Conservation (phyloP, 2,888 invertebrate genomes). For the Leucania comma region DNA sequence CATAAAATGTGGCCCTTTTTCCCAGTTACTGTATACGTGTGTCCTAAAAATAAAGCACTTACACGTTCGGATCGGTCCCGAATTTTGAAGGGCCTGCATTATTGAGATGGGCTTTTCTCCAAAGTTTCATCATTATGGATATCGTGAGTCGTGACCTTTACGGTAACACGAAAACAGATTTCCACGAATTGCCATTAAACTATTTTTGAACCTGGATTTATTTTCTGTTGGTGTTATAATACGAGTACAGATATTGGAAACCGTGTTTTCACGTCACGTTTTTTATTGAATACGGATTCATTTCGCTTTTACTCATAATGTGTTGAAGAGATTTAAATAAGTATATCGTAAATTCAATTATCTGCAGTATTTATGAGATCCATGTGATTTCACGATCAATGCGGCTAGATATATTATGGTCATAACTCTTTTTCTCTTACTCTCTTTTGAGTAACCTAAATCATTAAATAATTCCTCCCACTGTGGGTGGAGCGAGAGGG, state of each 20-base stretch:
- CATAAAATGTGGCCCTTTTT: slow-evolving; percentile 31
- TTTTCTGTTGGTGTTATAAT: background rate
- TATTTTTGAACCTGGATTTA: slow-evolving; percentile 1
- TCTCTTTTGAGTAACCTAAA: too few relatives aligned
- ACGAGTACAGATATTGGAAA: slow-evolving; percentile 7
- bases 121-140: slow-evolving; percentile 45
- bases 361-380: background rate
- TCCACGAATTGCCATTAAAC: slow-evolving; percentile 7
- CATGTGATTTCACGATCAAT: too few relatives aligned
- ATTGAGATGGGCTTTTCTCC: slow-evolving; percentile 39
- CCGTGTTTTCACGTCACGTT: background rate
- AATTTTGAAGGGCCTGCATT: slow-evolving; percentile 32
- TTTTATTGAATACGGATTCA: background rate
- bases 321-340: too few relatives aligned
- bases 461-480: too few relatives aligned
- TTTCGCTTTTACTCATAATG: background rate
- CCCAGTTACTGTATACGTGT: slow-evolving; percentile 24
- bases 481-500: too few relatives aligned
- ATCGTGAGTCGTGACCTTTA: slow-evolving; percentile 38
- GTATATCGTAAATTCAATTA: background rate
- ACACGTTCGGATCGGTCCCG: slow-evolving; percentile 31
- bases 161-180: slow-evolving; percentile 33
- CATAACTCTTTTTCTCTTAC: too few relatives aligned
- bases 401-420: too few relatives aligned
- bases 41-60: slow-evolving; percentile 53